Evolutionary conservation across 2,888 invertebrate species (phyloP).

Genomic region (Frankliniella intonsa): DNA sequence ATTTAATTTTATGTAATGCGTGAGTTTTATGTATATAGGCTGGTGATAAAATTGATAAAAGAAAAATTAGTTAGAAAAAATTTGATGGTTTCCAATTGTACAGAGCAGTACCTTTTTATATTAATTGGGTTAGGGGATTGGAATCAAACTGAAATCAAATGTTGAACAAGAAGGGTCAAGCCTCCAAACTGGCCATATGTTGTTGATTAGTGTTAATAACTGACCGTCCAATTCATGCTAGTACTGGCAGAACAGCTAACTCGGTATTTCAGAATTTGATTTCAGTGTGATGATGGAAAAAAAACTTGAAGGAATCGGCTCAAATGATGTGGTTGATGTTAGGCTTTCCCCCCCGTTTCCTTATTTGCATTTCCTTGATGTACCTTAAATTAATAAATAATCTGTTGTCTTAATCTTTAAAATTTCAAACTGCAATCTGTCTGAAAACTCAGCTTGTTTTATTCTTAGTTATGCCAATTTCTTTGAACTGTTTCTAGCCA

Average conservation of each 20-base stretch:
- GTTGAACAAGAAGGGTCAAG: conserved; percentile 3
- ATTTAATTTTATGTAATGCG: conserved; percentile 23
- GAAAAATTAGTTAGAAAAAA: conserved; percentile 20
- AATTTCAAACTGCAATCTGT: conserved; percentile 27
- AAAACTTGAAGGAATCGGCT: neutral
- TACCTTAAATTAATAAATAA: conserved; percentile 16
- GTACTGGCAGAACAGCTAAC: neutral
- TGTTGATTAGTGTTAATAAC: conserved; percentile 1
- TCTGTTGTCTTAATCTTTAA: neutral
- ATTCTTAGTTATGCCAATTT: conserved; percentile 33
- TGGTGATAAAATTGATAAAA: conserved; percentile 26
- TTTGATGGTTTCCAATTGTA: conserved; percentile 19
- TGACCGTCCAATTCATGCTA: neutral
- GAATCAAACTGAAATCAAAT: neutral
- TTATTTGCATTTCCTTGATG: conserved; percentile 19
- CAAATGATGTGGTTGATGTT: conserved; percentile 8
- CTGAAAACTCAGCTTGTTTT: conserved; percentile 31
- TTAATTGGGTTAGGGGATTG: conserved; percentile 11
- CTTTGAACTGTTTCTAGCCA: conserved; percentile 31
- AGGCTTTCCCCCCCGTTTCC: neutral
- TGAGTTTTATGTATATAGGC: conserved; percentile 16
- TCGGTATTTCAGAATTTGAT: neutral
- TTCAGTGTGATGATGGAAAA: neutral
- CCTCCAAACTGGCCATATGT: neutral
- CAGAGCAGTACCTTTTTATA: conserved; percentile 23